Conservation (phyloP, 2,888 invertebrate species). For the Cordilura impudica region DNA sequence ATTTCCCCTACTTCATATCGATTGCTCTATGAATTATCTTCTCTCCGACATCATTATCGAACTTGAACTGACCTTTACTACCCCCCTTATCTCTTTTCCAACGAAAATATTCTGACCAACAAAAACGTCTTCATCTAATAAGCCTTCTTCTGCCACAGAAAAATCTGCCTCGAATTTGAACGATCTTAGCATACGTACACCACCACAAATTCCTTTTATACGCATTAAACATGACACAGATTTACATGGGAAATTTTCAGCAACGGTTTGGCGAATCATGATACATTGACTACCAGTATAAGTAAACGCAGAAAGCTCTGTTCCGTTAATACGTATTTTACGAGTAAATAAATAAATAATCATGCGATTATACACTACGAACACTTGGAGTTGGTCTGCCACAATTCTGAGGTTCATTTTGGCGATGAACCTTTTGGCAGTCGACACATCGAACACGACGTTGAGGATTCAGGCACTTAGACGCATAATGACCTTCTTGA, state of each 20-base stretch:
- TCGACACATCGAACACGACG: not conserved
- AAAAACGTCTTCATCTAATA: too few species aligned
- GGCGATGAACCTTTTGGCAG: slow-evolving; percentile 9
- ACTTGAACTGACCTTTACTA: not conserved
- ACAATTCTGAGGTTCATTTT: slow-evolving; percentile 26
- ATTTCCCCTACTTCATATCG: too few species aligned
- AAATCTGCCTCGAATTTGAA: not conserved
- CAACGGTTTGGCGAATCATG: too few species aligned
- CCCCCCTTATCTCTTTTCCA: too few species aligned
- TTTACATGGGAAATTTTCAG: too few species aligned
- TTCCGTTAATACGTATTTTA: slow-evolving; percentile 11
- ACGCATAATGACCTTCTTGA: not conserved
- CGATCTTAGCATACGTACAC: not conserved
- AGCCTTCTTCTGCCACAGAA: not conserved
- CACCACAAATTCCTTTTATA: too few species aligned
- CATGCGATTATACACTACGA: not conserved
- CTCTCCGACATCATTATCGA: too few species aligned
- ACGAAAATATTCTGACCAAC: too few species aligned
- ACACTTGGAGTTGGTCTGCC: slow-evolving; percentile 17
- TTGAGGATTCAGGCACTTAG: not conserved
- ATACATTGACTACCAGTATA: not conserved
- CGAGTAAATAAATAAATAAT: not conserved
- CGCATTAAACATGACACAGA: too few species aligned
- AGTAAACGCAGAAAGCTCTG: not conserved
- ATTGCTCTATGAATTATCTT: too few species aligned